A percentile compares a stretch with the other conserved stretches of the same genome.
Evolutionary conservation across 2,797 vertebrate genomes (phyloP).

Genomic region (Pseudochromis fuscus): DNA sequence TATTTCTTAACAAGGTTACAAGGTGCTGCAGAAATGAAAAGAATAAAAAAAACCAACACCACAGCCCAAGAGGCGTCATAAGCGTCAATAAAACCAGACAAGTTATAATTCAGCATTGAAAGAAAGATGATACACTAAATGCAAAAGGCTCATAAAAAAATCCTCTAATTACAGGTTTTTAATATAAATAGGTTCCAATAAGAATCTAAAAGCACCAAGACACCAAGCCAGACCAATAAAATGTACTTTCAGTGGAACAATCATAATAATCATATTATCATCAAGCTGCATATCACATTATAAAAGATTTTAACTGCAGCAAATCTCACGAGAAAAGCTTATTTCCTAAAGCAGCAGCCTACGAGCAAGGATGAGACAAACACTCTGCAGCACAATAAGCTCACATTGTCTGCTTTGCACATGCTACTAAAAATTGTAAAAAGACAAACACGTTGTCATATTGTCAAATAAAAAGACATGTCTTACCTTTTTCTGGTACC

Average conservation of each 20-base stretch:
- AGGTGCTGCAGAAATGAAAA: background rate
- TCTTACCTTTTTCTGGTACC: conserved; percentile 99
- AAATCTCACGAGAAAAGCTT: background rate
- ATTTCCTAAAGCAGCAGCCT: background rate
- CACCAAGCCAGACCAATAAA: background rate
- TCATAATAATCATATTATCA: background rate
- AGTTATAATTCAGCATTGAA: background rate
- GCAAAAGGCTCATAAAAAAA: background rate
- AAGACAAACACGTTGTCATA: too few relatives aligned
- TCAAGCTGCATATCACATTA: background rate
- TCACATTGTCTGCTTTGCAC: background rate
- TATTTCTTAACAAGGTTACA: background rate
- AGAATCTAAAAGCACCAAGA: background rate
- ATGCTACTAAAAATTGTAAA: too few relatives aligned
- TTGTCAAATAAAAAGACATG: conserved; percentile 7
- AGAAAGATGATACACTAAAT: background rate
- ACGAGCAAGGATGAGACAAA: background rate
- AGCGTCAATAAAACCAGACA: background rate
- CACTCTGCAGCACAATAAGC: background rate
- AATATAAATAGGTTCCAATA: background rate
- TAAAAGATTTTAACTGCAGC: background rate
- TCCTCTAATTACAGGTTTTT: background rate
- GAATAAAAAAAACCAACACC: background rate
- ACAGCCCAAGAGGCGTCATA: background rate
- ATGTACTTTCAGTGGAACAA: background rate